phyloP scores from a whole-genome alignment of 1,140 invertebrate species.

The Drosophila kikkawai region DNA sequence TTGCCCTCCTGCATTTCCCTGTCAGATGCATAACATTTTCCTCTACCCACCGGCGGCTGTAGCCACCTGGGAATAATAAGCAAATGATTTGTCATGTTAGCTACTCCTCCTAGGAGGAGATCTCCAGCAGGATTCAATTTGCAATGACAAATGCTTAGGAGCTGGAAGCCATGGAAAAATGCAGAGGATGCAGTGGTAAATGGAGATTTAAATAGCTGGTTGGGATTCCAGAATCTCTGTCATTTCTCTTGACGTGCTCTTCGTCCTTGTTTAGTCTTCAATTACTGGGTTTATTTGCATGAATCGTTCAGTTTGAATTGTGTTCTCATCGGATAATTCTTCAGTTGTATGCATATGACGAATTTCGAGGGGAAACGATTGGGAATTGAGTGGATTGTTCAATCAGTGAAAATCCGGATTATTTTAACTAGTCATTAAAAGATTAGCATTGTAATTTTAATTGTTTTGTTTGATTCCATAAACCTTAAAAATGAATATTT shows the following conservation, averaged over 20 bases:
- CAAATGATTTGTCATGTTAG: slow-evolving; percentile 77
- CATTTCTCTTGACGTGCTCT: neutral
- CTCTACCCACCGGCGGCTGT: slow-evolving; percentile 1
- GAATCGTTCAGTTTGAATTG: slow-evolving; percentile 17
- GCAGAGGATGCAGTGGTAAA: slow-evolving; percentile 33
- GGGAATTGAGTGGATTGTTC: neutral
- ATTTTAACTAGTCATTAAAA: too few relatives aligned
- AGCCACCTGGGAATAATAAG: slow-evolving; percentile 60
- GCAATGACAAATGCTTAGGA: slow-evolving; percentile 40
- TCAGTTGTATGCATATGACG: neutral
- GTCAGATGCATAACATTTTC: slow-evolving; percentile 43
- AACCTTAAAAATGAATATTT: too few relatives aligned
- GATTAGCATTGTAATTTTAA: too few relatives aligned
- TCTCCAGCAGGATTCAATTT: slow-evolving; percentile 40
- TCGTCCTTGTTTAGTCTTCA: slow-evolving; percentile 6
- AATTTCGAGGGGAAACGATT: neutral
- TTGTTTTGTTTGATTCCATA: too few relatives aligned
- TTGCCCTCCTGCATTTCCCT: slow-evolving; percentile 8
- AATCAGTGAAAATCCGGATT: neutral
- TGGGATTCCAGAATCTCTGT: slow-evolving; percentile 32
- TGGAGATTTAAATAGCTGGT: slow-evolving; percentile 51
- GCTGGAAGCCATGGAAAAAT: slow-evolving; percentile 19
- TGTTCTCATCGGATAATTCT: neutral
- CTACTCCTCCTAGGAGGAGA: slow-evolving; percentile 11
- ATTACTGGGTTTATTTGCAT: slow-evolving; percentile 39